phyloP scores from a whole-genome alignment of 2,113 vertebrate genomes.

The Paramormyrops kingsleyae region DNA sequence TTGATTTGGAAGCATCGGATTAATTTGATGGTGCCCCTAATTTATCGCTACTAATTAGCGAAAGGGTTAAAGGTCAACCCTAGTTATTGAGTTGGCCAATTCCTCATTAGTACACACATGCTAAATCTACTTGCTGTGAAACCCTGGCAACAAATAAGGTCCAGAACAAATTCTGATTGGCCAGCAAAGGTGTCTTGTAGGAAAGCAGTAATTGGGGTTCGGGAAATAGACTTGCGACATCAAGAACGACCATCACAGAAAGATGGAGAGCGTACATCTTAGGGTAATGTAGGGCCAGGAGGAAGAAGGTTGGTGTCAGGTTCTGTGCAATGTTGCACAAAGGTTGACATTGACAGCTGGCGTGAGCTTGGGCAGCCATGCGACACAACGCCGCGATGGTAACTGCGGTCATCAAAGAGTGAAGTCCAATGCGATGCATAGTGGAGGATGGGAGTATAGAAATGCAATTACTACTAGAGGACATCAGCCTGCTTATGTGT shows the following conservation, averaged over 20 bases:
- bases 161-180: not conserved
- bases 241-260: not conserved
- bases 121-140: not conserved
- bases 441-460: not conserved
- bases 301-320: not conserved
- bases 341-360: not conserved
- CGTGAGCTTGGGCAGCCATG: not conserved
- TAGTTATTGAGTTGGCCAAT: not conserved
- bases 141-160: not conserved
- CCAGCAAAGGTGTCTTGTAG: not conserved
- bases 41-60: not conserved
- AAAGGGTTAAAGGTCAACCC: not conserved
- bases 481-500: not conserved
- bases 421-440: not conserved
- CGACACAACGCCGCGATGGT: not conserved
- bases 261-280: not conserved
- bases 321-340: not conserved
- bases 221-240: not conserved
- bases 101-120: not conserved
- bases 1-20: not conserved
- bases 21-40: not conserved
- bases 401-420: not conserved
- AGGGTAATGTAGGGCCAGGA: not conserved
- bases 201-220: not conserved
- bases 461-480: not conserved